Conservation (phyloP, 2,888 invertebrate species). For the Cantharis nigra region DNA sequence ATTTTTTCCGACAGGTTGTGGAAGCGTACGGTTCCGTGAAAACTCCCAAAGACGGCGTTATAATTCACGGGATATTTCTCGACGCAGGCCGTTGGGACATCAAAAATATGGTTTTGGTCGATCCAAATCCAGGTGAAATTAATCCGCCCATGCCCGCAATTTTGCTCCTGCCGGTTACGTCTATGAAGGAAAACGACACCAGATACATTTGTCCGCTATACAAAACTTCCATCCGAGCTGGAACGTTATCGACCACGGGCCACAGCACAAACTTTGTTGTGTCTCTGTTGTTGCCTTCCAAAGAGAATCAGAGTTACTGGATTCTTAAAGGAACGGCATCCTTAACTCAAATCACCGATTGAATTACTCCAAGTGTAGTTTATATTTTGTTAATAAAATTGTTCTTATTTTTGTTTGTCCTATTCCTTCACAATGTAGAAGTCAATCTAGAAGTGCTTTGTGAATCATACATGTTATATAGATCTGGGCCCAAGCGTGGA, state of each 20-base stretch:
- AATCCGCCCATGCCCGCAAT: slow-evolving; percentile 73
- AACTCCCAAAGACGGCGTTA: slow-evolving; percentile 69
- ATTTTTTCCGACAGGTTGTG: slow-evolving; percentile 43
- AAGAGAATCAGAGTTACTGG: slow-evolving; percentile 75
- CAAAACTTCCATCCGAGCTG: slow-evolving; percentile 86
- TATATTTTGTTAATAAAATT: not conserved
- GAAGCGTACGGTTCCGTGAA: slow-evolving; percentile 61
- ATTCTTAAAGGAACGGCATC: slow-evolving; percentile 87
- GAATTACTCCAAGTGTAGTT: slow-evolving; percentile 18
- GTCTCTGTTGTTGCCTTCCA: slow-evolving; percentile 72
- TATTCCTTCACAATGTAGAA: no score
- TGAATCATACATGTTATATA: no score
- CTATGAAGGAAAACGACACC: slow-evolving; percentile 63
- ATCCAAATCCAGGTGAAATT: slow-evolving; percentile 80
- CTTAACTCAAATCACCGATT: slow-evolving; percentile 80
- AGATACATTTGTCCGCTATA: slow-evolving; percentile 82
- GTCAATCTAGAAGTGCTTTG: no score
- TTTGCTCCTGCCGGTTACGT: slow-evolving; percentile 68
- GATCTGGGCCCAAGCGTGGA: no score
- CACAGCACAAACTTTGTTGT: slow-evolving; percentile 93
- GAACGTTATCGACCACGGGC: slow-evolving; percentile 86
- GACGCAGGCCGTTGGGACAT: slow-evolving; percentile 90
- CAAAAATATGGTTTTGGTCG: slow-evolving; percentile 67
- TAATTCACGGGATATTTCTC: slow-evolving; percentile 80
- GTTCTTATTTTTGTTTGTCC: not conserved